Evolutionary conservation across 2,113 vertebrate genomes (phyloP), one percentile per base, ranked within the genome.

Genomic region (Fregetta grallaria): DNA sequence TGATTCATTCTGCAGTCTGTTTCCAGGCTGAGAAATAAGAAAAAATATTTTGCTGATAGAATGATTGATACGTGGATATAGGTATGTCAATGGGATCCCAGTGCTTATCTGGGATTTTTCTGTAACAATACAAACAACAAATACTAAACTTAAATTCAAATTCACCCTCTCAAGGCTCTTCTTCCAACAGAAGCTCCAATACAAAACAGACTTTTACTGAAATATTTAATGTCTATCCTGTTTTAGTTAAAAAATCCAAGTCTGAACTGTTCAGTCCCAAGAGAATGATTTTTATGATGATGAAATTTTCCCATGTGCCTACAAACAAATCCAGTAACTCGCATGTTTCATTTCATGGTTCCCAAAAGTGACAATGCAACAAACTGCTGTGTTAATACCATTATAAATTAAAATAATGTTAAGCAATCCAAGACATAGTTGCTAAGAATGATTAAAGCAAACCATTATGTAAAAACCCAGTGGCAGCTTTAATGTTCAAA

Each of bases 301-400:
- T 68, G 29, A 86, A 91, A 87, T 70, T 56, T 90, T 86, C 84
- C 88, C 71, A 45, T 61, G 71, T 88, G 81, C 22, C 66, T 58
- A 15, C 47, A 65, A 75, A 72, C 36, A 94, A 90, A 94, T 91
- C 53, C 62, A 30, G 85, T 82, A 93, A 96, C 40, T 95, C 7
- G 2, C 17, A 65, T 78, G 22, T 42, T 58, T 96, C 44, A 50
- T 95, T 88, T 92, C 45, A 61, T 21, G 59, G 34, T 96, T 96
- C 82, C 85, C 93, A 94, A 96, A 96, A 95, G 67, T 73, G 73
- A 75, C 56, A 89, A 52, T 44, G 47, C 50, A 83, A 72, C 40
- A 68, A 74, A 49, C 19, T 27, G 23, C 27, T 86, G 36, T 84
- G 44, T 88, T 88, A 84, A 80, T 70, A 45, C 32, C 32, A 61